Conservation (phyloP, 2,888 invertebrate genomes). For the Cephus rjabovi region DNA sequence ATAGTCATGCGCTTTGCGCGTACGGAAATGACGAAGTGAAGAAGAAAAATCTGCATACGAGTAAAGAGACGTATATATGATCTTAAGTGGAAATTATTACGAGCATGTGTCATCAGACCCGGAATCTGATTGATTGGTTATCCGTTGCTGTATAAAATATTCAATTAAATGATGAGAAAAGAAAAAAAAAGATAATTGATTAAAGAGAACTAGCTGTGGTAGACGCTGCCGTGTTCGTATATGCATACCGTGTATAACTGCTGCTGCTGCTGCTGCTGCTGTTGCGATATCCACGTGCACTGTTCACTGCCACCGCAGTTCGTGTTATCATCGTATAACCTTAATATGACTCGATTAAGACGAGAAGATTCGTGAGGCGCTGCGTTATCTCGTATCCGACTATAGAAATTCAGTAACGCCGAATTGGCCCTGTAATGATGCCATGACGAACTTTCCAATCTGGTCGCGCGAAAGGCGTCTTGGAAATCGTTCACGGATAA, state of each 20-base stretch:
- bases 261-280: constrained; percentile 50
- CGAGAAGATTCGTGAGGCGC: not conserved
- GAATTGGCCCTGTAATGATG: no score
- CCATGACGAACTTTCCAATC: no score
- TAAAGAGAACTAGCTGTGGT: constrained; percentile 55
- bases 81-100: no score
- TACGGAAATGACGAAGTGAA: no score
- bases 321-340: constrained; percentile 60
- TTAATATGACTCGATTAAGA: constrained; percentile 41
- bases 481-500: no score
- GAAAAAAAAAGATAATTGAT: constrained; percentile 10
- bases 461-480: no score
- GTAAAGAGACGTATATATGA: no score
- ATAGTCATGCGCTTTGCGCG: no score
- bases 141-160: not conserved
- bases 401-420: no score
- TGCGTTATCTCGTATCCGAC: no score
- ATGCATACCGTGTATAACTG: constrained; percentile 56
- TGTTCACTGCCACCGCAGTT: constrained; percentile 67
- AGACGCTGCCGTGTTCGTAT: constrained; percentile 63
- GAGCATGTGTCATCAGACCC: not conserved
- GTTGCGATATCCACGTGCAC: constrained; percentile 64
- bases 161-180: constrained; percentile 10
- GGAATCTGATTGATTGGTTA: not conserved
- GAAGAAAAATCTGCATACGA: no score